Evolutionary conservation across 2,113 vertebrate species (phyloP), one percentile per base, ranked within the genome.

Genomic region (Narcine bancroftii): DNA sequence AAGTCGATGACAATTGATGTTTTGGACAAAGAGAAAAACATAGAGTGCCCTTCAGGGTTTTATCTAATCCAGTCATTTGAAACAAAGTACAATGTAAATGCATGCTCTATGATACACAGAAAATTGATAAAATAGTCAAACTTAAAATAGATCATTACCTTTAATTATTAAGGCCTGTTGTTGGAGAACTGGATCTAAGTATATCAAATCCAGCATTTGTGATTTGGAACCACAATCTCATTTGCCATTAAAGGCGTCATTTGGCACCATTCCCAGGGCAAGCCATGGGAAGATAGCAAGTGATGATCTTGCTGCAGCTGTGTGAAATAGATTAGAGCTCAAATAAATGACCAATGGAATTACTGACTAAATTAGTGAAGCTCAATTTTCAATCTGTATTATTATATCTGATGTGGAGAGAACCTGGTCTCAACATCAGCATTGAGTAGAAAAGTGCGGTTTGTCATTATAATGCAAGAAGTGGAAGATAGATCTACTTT

Each of bases 231-330:
- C 42, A 36, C 29, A 42, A 69, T 91, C 63, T 91, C 36, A 47
- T 71, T 91, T 42, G 1, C 42, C 71, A 71, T 65, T 91, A 69
- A 60, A 42, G 60, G 39, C 89, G 71, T 36, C 65, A 91, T 91
- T 91, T 91, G 89, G 89, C 65, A 17, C 42, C 39, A 71, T 91
- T 91, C 89, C 89, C 65, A 69, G 63, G 63, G 42, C 65, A 69
- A 91, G 45, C 89, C 89, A 19, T 87, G 81, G 81, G 81, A 63
- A 87, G 81, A 42, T 63, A 87, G 53, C 81, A 60, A 56, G 56
- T 87, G 53, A n/a, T 87, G 81, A 60, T 56, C 81, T 87, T 87
- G 81, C 53, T 87, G 53, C 81, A 87, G 81, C 81, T 87, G 81
- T 87, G 81, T 87, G 81, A 33, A 39, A 53, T 87, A 87, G 81